Conservation (phyloP, 2,797 vertebrate genomes). For the Phalanger gymnotis region DNA sequence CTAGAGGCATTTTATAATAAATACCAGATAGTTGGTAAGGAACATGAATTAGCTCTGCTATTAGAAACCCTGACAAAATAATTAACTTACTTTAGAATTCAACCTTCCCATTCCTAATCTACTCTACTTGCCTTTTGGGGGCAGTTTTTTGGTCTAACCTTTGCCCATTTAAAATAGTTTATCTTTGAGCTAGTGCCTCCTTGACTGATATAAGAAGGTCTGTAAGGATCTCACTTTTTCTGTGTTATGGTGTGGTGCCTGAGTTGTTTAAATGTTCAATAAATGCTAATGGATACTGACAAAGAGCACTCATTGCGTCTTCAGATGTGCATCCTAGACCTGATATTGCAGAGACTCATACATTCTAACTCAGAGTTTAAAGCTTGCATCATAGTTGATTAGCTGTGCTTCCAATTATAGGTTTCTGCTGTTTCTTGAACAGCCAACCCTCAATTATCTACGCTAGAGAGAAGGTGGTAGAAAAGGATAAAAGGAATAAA, state of each 20-base stretch:
- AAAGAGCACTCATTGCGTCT: background rate
- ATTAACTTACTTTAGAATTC: background rate
- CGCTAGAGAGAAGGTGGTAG: constrained; percentile 43
- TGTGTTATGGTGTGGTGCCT: background rate
- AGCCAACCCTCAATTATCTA: constrained; percentile 48
- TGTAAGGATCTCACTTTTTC: background rate
- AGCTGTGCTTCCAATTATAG: constrained; percentile 58
- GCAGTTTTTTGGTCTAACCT: background rate
- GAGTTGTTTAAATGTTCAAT: background rate
- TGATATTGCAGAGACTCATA: constrained; percentile 11
- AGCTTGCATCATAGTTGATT: constrained; percentile 45
- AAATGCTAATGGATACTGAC: background rate
- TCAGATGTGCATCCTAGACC: constrained; percentile 4
- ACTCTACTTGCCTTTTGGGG: background rate
- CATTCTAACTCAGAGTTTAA: constrained; percentile 36
- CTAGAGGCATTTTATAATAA: background rate
- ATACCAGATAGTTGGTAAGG: background rate
- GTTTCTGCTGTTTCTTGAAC: constrained; percentile 12
- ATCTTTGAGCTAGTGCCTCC: background rate
- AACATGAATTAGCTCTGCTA: background rate
- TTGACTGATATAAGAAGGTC: background rate
- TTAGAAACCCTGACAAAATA: background rate
- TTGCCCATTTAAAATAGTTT: background rate
- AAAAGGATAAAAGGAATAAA: constrained; percentile 26
- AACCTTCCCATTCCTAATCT: background rate